Base-by-base conservation (phyloP, 2,797 vertebrate species). In the Xenops minutus region DNA sequence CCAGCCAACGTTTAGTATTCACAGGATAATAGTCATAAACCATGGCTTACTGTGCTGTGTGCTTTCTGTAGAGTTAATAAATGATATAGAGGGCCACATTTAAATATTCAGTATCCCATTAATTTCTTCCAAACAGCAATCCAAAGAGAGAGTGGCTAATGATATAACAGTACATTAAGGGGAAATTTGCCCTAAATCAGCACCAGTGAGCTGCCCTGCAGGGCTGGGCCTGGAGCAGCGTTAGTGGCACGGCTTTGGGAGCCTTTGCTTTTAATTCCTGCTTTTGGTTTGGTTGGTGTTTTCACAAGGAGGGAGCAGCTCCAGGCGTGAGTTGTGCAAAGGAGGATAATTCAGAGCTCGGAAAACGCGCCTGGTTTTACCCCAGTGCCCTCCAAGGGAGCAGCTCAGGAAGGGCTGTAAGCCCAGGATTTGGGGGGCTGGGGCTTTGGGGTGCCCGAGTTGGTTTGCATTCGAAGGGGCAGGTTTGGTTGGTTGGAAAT, bases 41-140 rank as follows among this genome's bases (percentile, higher is more conserved):
- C 92, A 95, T 64, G 83, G 83, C 94, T 96, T 85, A 68, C 91
- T 97, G 92, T 97, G 95, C 96, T 90, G 80, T 94, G 93, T 93
- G 96, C 96, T 97, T 97, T 97, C 95, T 94, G 89, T 94, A 51
- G 96, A 97, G 94, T 97, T 97, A 97, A 97, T 97, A 97, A 97
- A 96, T 51, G 91, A 95, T 85, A 96, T 90, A 95, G 82, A 95
- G 94, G 88, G 89, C 91, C 88, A 91, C 85, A 95, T 96, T 97
- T 96, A 98, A 97, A 97, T 97, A 96, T 72, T 59, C 84, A 84
- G 88, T 94, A 52, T 97, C 79, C 92, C 95, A 96, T 97, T 97
- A 96, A 97, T 97, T 95, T 97, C 90, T 97, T 94, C 88, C 92
- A 97, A 96, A 94, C 92, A 79, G 93, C 93, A 69, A 61, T 95